phyloP scores from a whole-genome alignment of 2,113 vertebrate species.

The Rhabdornis inornatus region DNA sequence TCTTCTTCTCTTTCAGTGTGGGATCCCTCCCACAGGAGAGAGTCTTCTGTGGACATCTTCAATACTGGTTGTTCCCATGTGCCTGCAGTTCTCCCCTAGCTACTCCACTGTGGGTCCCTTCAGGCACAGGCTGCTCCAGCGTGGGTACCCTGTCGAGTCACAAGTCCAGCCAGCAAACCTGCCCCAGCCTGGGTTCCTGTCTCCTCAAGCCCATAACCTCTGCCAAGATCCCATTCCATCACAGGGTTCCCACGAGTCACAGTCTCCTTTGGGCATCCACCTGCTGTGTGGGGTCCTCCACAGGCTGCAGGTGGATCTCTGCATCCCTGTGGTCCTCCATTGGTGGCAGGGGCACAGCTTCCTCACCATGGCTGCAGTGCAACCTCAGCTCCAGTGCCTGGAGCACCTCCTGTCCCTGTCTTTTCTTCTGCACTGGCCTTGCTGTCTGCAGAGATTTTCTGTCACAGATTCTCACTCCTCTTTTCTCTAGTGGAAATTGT shows the following conservation, averaged over 20 bases:
- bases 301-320: neutral
- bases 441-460: neutral
- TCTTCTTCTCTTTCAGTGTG: neutral
- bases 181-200: fast-evolving
- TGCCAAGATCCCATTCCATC: neutral
- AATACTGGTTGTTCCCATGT: fast-evolving
- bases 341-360: neutral
- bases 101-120: neutral
- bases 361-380: fast-evolving
- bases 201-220: neutral
- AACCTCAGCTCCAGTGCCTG: fast-evolving
- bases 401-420: neutral
- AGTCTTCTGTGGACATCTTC: fast-evolving
- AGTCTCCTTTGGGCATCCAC: neutral
- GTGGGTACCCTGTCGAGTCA: fast-evolving
- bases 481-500: neutral
- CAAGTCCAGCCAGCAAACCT: neutral
- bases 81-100: neutral
- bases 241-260: fast-evolving
- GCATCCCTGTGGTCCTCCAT: neutral
- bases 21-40: neutral
- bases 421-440: neutral
- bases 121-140: neutral
- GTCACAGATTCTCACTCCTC: neutral
- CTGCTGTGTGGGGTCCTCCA: fast-evolving